Base-by-base conservation (phyloP, 2,113 vertebrate genomes). In the Osmerus mordax region DNA sequence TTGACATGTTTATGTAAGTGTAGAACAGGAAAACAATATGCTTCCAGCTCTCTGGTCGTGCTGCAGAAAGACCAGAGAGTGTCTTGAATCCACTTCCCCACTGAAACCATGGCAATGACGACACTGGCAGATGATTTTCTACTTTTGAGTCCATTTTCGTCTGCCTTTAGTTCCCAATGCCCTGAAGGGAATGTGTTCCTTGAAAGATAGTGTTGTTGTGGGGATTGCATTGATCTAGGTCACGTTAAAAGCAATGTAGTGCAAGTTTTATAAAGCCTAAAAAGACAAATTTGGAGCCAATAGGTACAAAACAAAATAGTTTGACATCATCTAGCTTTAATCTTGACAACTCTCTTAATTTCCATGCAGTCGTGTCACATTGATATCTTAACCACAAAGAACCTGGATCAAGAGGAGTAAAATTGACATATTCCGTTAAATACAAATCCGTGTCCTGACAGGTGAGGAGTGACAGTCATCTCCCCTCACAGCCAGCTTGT, bases 41-140 rank as follows among this genome's bases (percentile, higher is more conserved):
- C 58, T 59, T 21, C 25, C 18, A 32, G 53, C 16, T 29, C 16
- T n/a, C 67, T 21, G 32, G 32, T 12, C 5, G 3, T 16, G 28
- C 25, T 74, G 18, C 64, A 36, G 32, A 36, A 36, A 36, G 32
- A 36, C 32, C 32, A 36, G 32, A 36, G 32, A 36, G 32, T 36
- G 7, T 67, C 36, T 69, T 66, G 29, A 15, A 0, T 28, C 36
- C 52, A 9, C n/a, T 67, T 16, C 64, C 71, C 14, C 54, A 28
- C 3, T 78, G 12, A 81, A 81, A 61, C 56, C 32, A 51, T 18
- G 5, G 51, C 55, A 8, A 36, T 11, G 1, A 19, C 29, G 32
- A 16, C 65, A 9, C 73, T 78, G 21, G 70, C 73, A 32, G 75
- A 70, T 75, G 72, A 72, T n/a, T 59, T 64, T n/a, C 21, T 73